phyloP scores from a whole-genome alignment of 2,797 vertebrate species.

The Gymnopithys bicolor region DNA sequence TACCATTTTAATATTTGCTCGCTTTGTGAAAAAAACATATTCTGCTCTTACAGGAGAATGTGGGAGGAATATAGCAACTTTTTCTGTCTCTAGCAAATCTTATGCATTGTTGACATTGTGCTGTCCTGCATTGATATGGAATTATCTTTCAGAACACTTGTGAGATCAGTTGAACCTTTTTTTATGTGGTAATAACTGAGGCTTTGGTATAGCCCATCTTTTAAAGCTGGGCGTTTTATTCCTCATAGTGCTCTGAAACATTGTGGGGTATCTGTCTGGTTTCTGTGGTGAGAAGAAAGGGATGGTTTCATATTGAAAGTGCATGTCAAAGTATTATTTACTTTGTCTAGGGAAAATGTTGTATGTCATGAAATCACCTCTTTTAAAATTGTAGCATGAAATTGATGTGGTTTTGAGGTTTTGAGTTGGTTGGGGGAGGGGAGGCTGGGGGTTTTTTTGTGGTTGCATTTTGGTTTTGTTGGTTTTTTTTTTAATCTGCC shows the following conservation, averaged over 20 bases:
- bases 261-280: background rate
- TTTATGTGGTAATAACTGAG: background rate
- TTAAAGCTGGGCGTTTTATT: background rate
- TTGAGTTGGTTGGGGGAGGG: rapidly evolving
- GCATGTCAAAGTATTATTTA: background rate
- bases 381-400: background rate
- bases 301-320: background rate
- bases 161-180: background rate
- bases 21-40: background rate
- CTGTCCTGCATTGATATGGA: background rate
- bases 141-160: background rate
- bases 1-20: background rate
- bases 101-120: background rate
- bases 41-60: background rate
- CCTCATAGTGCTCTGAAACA: background rate
- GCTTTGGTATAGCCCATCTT: background rate
- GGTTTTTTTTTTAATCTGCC: background rate
- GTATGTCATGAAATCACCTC: background rate
- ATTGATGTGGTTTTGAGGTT: background rate
- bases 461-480: too few species aligned
- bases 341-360: background rate
- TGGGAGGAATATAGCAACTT: background rate
- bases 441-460: rapidly evolving
- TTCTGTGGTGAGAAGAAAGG: background rate
- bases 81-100: background rate